These are phyloP conservation scores for Sepioteuthis lessoniana DNA, from an alignment of 2,888 invertebrate species.

Conservation along the genomic window DNA sequence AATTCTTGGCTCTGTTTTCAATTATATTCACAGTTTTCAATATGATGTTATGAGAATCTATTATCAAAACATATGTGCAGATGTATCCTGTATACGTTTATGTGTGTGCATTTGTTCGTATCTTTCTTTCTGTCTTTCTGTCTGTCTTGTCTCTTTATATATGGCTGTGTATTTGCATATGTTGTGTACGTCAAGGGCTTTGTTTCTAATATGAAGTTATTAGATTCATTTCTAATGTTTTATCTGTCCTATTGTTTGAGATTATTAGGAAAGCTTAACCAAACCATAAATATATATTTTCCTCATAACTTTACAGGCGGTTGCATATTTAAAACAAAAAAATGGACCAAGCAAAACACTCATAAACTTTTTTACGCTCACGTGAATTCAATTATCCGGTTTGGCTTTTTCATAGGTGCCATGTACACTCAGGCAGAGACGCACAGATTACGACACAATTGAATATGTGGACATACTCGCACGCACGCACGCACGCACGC, in stretches of 20 bases:
- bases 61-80: too few relatives aligned
- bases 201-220: background rate
- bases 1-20: too few relatives aligned
- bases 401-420: background rate
- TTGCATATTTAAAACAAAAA: background rate
- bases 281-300: background rate
- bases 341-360: background rate
- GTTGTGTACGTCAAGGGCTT: background rate
- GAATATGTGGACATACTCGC: background rate
- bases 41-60: too few relatives aligned
- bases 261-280: background rate
- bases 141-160: too few relatives aligned
- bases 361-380: background rate
- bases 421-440: background rate
- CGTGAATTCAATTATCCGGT: slow-evolving; percentile 15
- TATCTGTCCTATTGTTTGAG: background rate
- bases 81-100: too few relatives aligned
- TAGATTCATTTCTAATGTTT: background rate
- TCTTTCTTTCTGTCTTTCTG: too few relatives aligned
- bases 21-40: too few relatives aligned
- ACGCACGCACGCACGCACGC: background rate
- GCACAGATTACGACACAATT: background rate
- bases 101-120: too few relatives aligned
- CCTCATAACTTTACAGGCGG: background rate
- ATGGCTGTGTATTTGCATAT: background rate